Evolutionary conservation across 2,113 vertebrate species (phyloP), one percentile per base, ranked within the genome.

Genomic region (Strix uralensis): DNA sequence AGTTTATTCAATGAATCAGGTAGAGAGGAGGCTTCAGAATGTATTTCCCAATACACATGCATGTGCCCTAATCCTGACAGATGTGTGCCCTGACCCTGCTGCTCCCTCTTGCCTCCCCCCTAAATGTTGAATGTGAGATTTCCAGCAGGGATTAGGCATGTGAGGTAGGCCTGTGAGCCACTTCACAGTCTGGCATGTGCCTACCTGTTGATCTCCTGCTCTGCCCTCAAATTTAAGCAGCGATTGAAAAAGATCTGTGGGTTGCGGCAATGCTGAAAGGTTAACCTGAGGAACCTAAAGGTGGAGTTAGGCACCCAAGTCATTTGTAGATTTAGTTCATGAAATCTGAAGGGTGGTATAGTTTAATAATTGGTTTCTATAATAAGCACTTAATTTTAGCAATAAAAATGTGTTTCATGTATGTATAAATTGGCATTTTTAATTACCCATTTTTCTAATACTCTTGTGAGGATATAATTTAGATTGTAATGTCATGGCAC

Each of bases 401-500:
- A 94, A 82, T 94, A 94, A 93, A 94, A 90, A 61, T 57, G 32
- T 73, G 18, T 93, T 95, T 95, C 78, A 70, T 90, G 74, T 63
- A 54, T 77, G 58, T 82, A 88, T 90, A 69, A 80, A 91, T 96
- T 93, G 81, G 34, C 46, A 82, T 93, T 93, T 94, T 95, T 94
- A 95, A 88, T 95, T 91, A 91, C 36, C 40, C 13, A 58, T 75
- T 95, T 95, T 96, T 90, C 87, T 72, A 92, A 65, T 85, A 25
- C 21, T 84, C 49, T 87, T 79, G 36, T 91, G 74, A 87, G 65
- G 78, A 46, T 87, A 85, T 85, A 90, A 91, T 96, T 94, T 90
- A 87, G 87, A 61, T 59, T 96, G 62, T 75, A 79, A 75, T 87
- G 66, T 82, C 57, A 79, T 10, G 5, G 65, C 61, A 72, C 49